These are phyloP conservation scores for Tuta absoluta DNA, from an alignment of 2,888 invertebrate species.

Conservation along the genomic window DNA sequence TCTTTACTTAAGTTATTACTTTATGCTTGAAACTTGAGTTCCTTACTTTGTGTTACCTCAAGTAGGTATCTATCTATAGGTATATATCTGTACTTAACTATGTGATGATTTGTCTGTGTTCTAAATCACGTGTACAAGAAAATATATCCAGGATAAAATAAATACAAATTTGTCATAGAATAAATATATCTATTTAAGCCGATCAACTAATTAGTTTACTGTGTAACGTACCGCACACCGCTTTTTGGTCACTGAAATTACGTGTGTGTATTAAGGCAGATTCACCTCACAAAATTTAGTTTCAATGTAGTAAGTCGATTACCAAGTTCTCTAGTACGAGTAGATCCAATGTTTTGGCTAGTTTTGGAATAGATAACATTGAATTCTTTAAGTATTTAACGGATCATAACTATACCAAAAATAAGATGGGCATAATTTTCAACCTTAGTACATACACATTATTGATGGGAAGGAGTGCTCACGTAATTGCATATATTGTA, in stretches of 20 bases:
- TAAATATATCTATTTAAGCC: conserved; percentile 10
- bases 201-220: conserved; percentile 23
- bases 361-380: too few relatives aligned
- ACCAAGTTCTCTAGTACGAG: too few relatives aligned
- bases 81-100: neutral
- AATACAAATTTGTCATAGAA: neutral
- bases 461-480: neutral
- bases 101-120: conserved; percentile 13
- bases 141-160: conserved; percentile 19
- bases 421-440: too few relatives aligned
- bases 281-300: neutral
- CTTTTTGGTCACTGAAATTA: conserved; percentile 2
- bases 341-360: too few relatives aligned
- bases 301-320: neutral
- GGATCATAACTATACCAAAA: too few relatives aligned
- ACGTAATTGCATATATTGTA: neutral
- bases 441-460: neutral
- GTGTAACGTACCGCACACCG: conserved; percentile 38
- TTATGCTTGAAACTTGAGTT: conserved; percentile 1
- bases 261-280: neutral
- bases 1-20: conserved; percentile 50
- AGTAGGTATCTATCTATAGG: neutral
- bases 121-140: conserved; percentile 15
- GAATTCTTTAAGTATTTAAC: too few relatives aligned
- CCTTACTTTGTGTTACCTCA: neutral